phyloP scores from a whole-genome alignment of 1,140 invertebrate species.

The Aporrectodea caliginosa region DNA sequence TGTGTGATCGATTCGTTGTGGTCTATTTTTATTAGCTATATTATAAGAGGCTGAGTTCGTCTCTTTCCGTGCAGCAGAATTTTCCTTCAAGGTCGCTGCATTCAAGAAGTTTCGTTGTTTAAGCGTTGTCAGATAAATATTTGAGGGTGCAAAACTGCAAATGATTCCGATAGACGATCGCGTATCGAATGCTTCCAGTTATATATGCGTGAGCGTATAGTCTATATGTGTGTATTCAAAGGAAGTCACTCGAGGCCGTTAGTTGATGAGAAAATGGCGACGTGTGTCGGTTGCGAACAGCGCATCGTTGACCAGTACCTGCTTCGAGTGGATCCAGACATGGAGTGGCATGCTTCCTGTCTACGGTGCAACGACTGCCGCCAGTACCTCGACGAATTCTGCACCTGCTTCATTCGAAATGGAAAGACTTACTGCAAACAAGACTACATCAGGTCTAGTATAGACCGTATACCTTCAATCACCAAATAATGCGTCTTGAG shows the following conservation, averaged over 20 bases:
- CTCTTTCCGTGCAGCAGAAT: no score
- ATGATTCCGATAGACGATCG: not conserved
- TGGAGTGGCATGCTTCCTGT: slow-evolving; percentile 97
- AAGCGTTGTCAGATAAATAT: not conserved
- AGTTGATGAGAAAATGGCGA: not conserved
- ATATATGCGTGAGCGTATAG: not conserved
- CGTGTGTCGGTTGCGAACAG: slow-evolving; percentile 84
- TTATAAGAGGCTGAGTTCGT: no score
- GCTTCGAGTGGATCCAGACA: slow-evolving; percentile 87
- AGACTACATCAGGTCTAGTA: slow-evolving; percentile 97
- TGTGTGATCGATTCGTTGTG: no score
- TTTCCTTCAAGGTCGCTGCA: no score
- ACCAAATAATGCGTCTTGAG: no score
- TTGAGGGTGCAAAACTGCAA: not conserved
- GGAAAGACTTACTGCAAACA: slow-evolving; percentile 97
- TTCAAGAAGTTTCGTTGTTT: not conserved
- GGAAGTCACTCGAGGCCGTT: no score
- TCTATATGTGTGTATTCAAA: not conserved
- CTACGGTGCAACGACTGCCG: slow-evolving; percentile 93
- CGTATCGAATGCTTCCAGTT: not conserved
- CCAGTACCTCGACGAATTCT: slow-evolving; percentile 92
- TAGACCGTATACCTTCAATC: no score
- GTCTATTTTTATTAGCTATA: no score
- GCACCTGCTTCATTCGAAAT: slow-evolving; percentile 95
- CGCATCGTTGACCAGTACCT: slow-evolving; percentile 98